Base-by-base conservation (phyloP, 2,888 invertebrate genomes). In the Drosophila quinaria region DNA sequence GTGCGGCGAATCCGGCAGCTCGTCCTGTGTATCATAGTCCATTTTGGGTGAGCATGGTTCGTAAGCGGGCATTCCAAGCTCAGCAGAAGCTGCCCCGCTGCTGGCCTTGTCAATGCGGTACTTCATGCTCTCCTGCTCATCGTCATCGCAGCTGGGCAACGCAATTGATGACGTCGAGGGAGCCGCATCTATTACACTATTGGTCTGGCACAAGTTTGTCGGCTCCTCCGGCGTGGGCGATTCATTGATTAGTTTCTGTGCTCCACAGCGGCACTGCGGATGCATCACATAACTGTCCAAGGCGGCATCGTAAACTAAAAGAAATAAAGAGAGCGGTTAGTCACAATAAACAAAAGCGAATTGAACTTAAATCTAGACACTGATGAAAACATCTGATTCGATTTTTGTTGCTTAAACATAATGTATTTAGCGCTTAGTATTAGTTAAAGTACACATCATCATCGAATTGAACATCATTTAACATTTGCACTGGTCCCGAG, bases 241-340 rank as follows among this genome's bases (percentile, higher is more conserved):
- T 4, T 81, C 88, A 54, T 67, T 81, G 33, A 87, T 73, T 33
- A 89, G 29, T 44, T 87, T 87, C 37, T 81, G 78, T 2, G 78
- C 82, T n/a, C 82, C 76, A 51, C 86, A 76, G 37, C 85, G 74
- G 68, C 89, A 85, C 77, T 89, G 70, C 35, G 89, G 80, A 56
- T 87, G 81, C 8, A 81, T 33, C 42, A 83, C 78, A 62, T 90
- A 90, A 63, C 66, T 89, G n/a, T 91, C 91, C 72, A 87, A 58
- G n/a, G 80, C 81, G 22, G 75, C 86, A 64, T 91, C 91, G 69
- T 85, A 91, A 56, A 91, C 90, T 91, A 76, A 4, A 85, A 91
- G 37, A 49, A 62, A 58, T 22, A 29, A 56, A 70, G 25, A 52
- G 15, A 1, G 1, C n/a, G 0, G 41, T 61, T 49, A 59, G 31